A percentile compares a stretch with the other conserved stretches of the same genome.
These are phyloP conservation scores for Phengaris arion DNA, from an alignment of 2,888 invertebrate species.

Conservation along the genomic window DNA sequence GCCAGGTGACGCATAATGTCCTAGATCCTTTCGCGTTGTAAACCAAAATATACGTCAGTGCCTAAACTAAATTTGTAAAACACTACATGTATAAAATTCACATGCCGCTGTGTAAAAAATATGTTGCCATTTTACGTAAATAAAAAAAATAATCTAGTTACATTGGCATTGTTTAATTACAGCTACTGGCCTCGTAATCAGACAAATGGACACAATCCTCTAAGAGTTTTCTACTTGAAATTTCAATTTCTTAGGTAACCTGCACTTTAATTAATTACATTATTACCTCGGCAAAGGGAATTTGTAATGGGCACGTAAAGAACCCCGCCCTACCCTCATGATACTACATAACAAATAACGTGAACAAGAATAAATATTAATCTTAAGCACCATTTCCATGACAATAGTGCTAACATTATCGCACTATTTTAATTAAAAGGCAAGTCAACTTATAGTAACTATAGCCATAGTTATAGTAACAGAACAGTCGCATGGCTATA, in stretches of 20 bases:
- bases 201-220: constrained; percentile 6
- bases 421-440: too few relatives aligned
- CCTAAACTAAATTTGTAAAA: too few relatives aligned
- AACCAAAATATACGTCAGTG: too few relatives aligned
- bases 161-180: neutral
- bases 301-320: neutral
- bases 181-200: neutral
- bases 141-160: neutral
- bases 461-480: too few relatives aligned
- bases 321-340: neutral
- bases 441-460: too few relatives aligned
- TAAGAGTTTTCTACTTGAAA: constrained; percentile 1
- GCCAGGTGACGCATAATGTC: neutral
- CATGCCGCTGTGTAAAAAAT: neutral
- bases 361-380: neutral
- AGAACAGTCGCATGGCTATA: too few relatives aligned
- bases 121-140: neutral
- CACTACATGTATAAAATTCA: too few relatives aligned
- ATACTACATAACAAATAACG: neutral
- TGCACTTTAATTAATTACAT: neutral
- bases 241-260: constrained; percentile 4
- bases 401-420: neutral
- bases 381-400: neutral
- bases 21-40: too few relatives aligned
- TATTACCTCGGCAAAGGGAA: neutral